phyloP scores from a whole-genome alignment of 2,113 vertebrate genomes.

The Cinclus cinclus region DNA sequence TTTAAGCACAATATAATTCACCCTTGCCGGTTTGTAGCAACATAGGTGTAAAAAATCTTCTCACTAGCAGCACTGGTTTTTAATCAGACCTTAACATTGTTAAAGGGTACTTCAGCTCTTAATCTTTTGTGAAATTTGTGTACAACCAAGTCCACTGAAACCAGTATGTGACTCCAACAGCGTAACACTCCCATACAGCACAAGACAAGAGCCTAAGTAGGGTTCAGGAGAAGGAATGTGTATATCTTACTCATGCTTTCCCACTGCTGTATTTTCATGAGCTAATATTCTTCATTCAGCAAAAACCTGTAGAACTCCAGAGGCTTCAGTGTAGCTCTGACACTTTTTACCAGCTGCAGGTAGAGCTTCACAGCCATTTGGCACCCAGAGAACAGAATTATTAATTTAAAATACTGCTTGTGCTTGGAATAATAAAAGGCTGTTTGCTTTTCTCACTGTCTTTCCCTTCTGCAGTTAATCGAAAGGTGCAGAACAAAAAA shows the following conservation, averaged over 20 bases:
- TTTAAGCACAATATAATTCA: neutral
- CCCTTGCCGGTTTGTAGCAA: neutral
- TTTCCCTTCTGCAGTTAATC: conserved; percentile 74
- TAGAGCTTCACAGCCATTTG: neutral
- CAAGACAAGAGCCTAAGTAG: neutral
- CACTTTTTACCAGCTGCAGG: neutral
- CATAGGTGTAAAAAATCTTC: neutral
- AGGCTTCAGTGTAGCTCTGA: neutral
- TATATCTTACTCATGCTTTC: neutral
- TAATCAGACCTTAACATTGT: neutral
- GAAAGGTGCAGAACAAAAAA: conserved; percentile 79
- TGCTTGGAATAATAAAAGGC: neutral
- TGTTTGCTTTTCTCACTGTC: neutral
- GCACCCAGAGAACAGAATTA: neutral
- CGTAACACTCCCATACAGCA: neutral
- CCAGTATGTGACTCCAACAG: neutral
- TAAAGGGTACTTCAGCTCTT: neutral
- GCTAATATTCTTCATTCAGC: neutral
- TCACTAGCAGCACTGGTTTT: neutral
- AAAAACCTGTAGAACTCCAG: neutral
- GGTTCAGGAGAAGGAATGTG: neutral
- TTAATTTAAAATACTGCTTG: neutral
- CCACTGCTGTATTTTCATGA: neutral
- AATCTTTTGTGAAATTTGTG: neutral
- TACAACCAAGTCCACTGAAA: neutral